These are phyloP conservation scores for Protonibea diacanthus DNA, from an alignment of 2,797 vertebrate species.

Conservation along the genomic window DNA sequence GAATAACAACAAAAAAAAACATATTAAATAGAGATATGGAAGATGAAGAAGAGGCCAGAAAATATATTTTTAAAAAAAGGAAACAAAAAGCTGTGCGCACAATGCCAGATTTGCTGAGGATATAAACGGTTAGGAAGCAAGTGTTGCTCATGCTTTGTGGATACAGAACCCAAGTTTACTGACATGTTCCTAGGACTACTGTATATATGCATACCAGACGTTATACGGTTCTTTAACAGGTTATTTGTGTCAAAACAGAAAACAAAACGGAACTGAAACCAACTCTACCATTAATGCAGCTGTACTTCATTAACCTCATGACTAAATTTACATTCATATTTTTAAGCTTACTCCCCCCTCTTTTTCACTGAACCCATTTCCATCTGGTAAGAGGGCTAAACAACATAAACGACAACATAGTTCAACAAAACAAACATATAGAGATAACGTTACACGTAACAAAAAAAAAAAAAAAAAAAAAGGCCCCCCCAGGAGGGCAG, in stretches of 20 bases:
- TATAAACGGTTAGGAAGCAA: slow-evolving; percentile 86
- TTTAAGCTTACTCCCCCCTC: slow-evolving; percentile 80
- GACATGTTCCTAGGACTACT: slow-evolving; percentile 89
- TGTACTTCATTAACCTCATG: slow-evolving; percentile 87
- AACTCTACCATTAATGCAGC: slow-evolving; percentile 85
- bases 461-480: slow-evolving; percentile 36
- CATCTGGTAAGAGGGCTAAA: slow-evolving; percentile 81
- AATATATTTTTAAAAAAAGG: slow-evolving; percentile 47
- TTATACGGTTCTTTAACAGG: slow-evolving; percentile 87
- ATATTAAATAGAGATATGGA: slow-evolving; percentile 64
- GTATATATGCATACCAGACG: slow-evolving; percentile 89
- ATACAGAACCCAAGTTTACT: slow-evolving; percentile 89
- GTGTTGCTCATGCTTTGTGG: slow-evolving; percentile 88
- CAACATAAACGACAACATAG: slow-evolving; percentile 84
- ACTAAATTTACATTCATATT: slow-evolving; percentile 91
- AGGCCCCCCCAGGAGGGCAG: slow-evolving; percentile 70
- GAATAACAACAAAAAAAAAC: slow-evolving; percentile 30
- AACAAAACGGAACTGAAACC: slow-evolving; percentile 80
- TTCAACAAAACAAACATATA: slow-evolving; percentile 82
- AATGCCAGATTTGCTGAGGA: slow-evolving; percentile 80
- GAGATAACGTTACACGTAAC: slow-evolving; percentile 78
- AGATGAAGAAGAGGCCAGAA: slow-evolving; percentile 67
- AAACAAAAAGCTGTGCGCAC: slow-evolving; percentile 73
- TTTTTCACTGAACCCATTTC: slow-evolving; percentile 81
- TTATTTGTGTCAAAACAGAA: slow-evolving; percentile 85